Base-by-base conservation (phyloP, 2,113 vertebrate genomes). In the Gavia stellata region DNA sequence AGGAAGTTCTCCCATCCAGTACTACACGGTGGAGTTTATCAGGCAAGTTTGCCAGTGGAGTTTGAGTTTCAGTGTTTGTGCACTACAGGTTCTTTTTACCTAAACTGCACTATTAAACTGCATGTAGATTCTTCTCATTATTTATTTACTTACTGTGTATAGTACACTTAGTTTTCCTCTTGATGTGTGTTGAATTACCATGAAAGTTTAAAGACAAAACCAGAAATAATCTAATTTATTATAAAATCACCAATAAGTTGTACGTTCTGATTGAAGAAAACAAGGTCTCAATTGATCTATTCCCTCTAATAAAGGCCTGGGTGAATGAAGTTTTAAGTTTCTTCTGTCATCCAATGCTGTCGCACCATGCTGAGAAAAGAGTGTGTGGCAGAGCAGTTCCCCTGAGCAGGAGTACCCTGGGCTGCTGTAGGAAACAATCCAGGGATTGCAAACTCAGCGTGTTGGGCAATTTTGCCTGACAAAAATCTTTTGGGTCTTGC, bases 11-110 rank as follows among this genome's bases (percentile, higher is more conserved):
- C 98, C 99, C 25, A 92, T 99, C 86, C 98, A 98, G 82, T 98
- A 99, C 97, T 99, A 99, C 96, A 97, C 81, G 8, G 98, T 99
- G 96, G 99, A 99, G 34, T 99, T 99, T 95, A 99, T 99, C 97
- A 99, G 99, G 99, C 99, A 93, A 98, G 95, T 96, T 71, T 95
- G 85, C 52, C n/a, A n/a, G n/a, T 59, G 42, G 25, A 59, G 10
- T 71, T 50, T 87, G 61, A 90, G 77, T 95, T 71, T 88, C 40
- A 25, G 6, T 67, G 11, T 50, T 44, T 28, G 12, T 20, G 3
- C 15, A 31, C 26, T 80, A 6, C 4, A 24, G 36, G 14, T 8
- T n/a, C 66, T 40, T 88, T 78, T 58, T 3, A 53, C 12, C 33
- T 42, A 25, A 63, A 19, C 10, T 23, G 5, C 9, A 9, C 7